Base-by-base conservation (phyloP, 2,888 invertebrate species). In the Cataglyphis albicans region DNA sequence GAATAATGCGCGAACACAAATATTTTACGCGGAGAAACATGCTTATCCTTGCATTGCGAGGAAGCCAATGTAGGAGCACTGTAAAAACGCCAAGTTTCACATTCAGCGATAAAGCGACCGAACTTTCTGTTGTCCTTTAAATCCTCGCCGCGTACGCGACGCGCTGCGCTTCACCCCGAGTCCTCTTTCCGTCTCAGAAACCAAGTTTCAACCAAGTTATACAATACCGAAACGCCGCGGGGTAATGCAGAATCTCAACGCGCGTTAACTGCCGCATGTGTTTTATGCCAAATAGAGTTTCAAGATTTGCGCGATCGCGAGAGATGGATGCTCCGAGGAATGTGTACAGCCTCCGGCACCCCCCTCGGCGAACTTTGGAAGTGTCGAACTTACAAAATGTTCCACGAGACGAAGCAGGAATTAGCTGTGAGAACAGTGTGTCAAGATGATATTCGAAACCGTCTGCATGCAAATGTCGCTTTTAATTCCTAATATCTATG, bases 201-300 rank as follows among this genome's bases (percentile, higher is more conserved):
- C 57, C 65, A 89, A 88, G 82, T 88, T 88, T 74, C 82, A 52
- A 78, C 83, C 61, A 89, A 89, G 84, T 89, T 89, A 88, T 84
- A 82, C 87, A 82, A 87, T 89, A 75, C 52, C 82, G 74, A 70
- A 78, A 83, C 83, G 81, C 76, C 78, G 63, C 80, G 52, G 80
- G 83, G 55, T 72, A 64, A 64, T 68, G 67, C 83, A 44, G 80
- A 75, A 81, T 83, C 76, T 81, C 84, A 72, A 81, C 75, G 84
- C 81, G 59, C 72, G 85, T 85, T 84, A 84, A 84, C 81, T 81
- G 81, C 48, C 57, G 59, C 44, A 25, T 68, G 57, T 67, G 68
- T 81, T 67, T 80, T 61, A 81, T 80, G 70, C 61, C 82, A 68
- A 70, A 68, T 59, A 48, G 82, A 82, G 82, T 82, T 82, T 63